Conservation (phyloP, 64 coral and sea anemone species). For the Stichodactyla mertensii region DNA sequence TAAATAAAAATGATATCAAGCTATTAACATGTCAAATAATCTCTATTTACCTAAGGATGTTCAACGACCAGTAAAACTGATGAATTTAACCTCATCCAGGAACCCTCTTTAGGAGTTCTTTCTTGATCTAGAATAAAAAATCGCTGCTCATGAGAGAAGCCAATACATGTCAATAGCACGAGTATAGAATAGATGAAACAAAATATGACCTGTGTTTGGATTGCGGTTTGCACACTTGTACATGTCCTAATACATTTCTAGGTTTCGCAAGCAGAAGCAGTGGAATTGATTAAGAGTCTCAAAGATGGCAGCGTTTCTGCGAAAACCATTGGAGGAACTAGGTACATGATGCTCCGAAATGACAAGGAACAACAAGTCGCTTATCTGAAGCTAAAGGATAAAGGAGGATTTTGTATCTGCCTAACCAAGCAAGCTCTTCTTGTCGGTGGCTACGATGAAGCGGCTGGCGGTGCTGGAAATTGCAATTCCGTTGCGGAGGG, state of each 20-base stretch:
- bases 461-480: slow-evolving; percentile 75
- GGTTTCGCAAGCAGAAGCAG: slow-evolving; percentile 62
- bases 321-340: slow-evolving; percentile 59
- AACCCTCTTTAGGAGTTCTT: too few relatives aligned
- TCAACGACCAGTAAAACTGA: too few relatives aligned
- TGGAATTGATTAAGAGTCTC: slow-evolving; percentile 78
- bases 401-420: slow-evolving; percentile 73
- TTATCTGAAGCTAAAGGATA: slow-evolving; percentile 88
- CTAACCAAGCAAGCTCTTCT: slow-evolving; percentile 70
- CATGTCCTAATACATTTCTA: slow-evolving; percentile 5
- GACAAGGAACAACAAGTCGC: slow-evolving; percentile 62
- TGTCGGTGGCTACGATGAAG: slow-evolving; percentile 75
- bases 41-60: too few relatives aligned
- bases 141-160: too few relatives aligned
- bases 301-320: slow-evolving; percentile 76
- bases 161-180: too few relatives aligned
- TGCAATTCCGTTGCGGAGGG: slow-evolving; percentile 78
- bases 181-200: neutral
- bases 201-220: neutral
- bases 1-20: too few relatives aligned
- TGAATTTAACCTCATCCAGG: too few relatives aligned
- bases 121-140: too few relatives aligned
- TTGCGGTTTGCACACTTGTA: neutral
- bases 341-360: slow-evolving; percentile 91
- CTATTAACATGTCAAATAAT: too few relatives aligned